Evolutionary conservation across 2,113 vertebrate species (phyloP), one percentile per base, ranked within the genome.

Genomic region (Morphnarchus princeps): DNA sequence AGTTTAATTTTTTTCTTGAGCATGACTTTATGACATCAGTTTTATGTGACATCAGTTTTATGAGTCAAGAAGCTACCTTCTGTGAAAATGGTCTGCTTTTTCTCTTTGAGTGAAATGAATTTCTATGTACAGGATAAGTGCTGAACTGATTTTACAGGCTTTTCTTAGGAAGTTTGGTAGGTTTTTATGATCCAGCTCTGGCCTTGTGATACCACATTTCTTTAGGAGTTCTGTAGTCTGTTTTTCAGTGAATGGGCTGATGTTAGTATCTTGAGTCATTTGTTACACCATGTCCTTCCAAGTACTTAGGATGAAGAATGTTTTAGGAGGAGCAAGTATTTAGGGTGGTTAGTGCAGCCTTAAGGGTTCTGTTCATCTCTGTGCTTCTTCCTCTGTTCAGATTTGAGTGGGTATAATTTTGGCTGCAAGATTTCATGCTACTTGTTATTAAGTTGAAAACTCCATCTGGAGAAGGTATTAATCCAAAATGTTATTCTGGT

Each of bases 1-100:
- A 50, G 70, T n/a, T 50, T 49, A 73, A 66, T 83, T 88, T 90
- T 90, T 42, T 92, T 93, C 63, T 62, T 67, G 38, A 82, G 21
- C 59, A 20, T 74, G 70, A 71, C 50, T 93, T 91, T 73, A 52
- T 28, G 52, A 54, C 52, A 54, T 54, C 50, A 16, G 24, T 50
- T 50, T 50, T 50, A 50, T 50, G 8, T 52, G 21, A 57, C 28
- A 45, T 83, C 45, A 34, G 16, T 70, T 92, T 86, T 80, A 66
- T 70, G 42, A 83, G 11, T 93, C 40, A 78, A 54, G 82, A 92
- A 72, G 28, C 25, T 70, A 42, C 49, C 7, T 86, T 69, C 71
- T 77, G 34, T 70, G 78, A 66, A 89, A 74, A 50, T 0, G 1
- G 7, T 71, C 31, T 85, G 18, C 45, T 81, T 74, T 93, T 91